phyloP scores from a whole-genome alignment of 2,888 invertebrate genomes.

The Creontiades dilutus region DNA sequence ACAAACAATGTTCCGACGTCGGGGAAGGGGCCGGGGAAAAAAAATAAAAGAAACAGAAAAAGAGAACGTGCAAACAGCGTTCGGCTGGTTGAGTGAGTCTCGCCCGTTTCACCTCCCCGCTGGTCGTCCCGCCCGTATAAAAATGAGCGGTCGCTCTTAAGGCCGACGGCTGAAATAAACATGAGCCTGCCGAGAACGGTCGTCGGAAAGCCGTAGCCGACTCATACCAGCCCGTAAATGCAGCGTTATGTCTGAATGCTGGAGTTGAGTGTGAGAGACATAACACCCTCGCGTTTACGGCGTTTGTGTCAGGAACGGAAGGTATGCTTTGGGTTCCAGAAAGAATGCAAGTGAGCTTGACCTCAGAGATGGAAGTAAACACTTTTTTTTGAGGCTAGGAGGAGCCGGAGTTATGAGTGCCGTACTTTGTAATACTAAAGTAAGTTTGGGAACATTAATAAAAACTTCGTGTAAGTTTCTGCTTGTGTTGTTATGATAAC shows the following conservation, averaged over 20 bases:
- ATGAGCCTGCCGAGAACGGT: slow-evolving; percentile 30
- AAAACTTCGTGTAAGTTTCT: too few relatives aligned
- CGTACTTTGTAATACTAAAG: too few relatives aligned
- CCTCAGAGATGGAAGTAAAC: background rate
- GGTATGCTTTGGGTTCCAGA: slow-evolving; percentile 6
- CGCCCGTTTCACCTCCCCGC: background rate
- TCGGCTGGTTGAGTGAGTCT: slow-evolving; percentile 10
- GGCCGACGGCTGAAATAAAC: slow-evolving; percentile 50
- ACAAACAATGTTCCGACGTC: slow-evolving; percentile 10
- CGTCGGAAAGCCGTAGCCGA: background rate
- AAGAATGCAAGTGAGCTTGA: slow-evolving; percentile 14
- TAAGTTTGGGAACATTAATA: too few relatives aligned
- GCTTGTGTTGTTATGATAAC: too few relatives aligned
- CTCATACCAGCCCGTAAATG: background rate
- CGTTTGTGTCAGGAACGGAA: background rate
- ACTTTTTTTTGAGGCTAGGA: too few relatives aligned
- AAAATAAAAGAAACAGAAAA: background rate
- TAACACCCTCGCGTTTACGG: background rate
- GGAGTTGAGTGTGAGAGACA: background rate
- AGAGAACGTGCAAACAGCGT: slow-evolving; percentile 41
- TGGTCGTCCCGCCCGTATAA: background rate
- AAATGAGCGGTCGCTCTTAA: slow-evolving; percentile 45
- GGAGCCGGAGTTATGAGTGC: too few relatives aligned
- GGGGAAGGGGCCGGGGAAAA: background rate
- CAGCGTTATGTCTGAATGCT: background rate